phyloP scores from a whole-genome alignment of 2,888 invertebrate genomes.

The Smittia sp. region DNA sequence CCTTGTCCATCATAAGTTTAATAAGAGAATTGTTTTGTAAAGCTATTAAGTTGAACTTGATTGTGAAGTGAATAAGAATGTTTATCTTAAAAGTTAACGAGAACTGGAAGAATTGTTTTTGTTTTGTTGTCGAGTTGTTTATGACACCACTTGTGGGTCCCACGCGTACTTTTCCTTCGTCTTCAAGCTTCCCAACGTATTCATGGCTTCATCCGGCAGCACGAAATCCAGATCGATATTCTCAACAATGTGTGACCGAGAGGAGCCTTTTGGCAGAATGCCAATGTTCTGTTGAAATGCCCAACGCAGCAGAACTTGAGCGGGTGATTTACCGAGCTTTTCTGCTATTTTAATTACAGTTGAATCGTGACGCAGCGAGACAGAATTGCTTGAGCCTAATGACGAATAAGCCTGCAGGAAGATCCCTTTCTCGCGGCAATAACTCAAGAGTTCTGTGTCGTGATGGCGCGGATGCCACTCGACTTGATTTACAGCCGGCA shows the following conservation, averaged over 20 bases:
- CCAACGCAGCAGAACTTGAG: conserved; percentile 74
- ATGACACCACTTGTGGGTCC: conserved; percentile 58
- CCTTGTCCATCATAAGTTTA: conserved; percentile 22
- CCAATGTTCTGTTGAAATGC: conserved; percentile 69
- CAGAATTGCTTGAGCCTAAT: conserved; percentile 61
- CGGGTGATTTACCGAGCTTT: conserved; percentile 58
- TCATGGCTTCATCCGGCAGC: conserved; percentile 58
- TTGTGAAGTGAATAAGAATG: not conserved
- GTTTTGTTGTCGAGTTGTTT: conserved; percentile 44
- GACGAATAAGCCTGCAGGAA: conserved; percentile 77
- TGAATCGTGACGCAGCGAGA: conserved; percentile 58
- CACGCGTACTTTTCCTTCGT: conserved; percentile 58
- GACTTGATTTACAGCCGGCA: conserved; percentile 74
- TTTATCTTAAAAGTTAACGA: conserved; percentile 1
- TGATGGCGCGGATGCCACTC: conserved; percentile 77
- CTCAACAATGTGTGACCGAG: conserved; percentile 57
- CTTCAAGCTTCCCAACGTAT: conserved; percentile 53
- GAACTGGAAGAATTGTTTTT: conserved; percentile 1
- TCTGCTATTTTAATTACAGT: conserved; percentile 60
- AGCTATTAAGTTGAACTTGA: not conserved
- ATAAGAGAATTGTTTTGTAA: not conserved
- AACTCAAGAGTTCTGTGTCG: conserved; percentile 61
- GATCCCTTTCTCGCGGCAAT: conserved; percentile 64
- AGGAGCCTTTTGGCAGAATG: conserved; percentile 65
- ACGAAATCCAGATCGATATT: conserved; percentile 62